phyloP scores from a whole-genome alignment of 2,113 vertebrate genomes.

The Chloroceryle aenea region DNA sequence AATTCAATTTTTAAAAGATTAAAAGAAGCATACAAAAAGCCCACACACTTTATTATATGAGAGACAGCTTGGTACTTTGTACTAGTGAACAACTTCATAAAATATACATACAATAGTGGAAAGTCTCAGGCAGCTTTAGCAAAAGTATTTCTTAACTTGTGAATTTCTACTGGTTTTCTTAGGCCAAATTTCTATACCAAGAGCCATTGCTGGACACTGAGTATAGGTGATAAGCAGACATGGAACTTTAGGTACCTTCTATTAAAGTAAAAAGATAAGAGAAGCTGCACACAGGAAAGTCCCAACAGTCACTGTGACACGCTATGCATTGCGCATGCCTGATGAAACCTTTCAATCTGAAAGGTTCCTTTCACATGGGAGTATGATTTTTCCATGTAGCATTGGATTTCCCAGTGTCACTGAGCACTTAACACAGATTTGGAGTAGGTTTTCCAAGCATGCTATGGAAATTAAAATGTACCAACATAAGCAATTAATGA shows the following conservation, averaged over 20 bases:
- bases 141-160: neutral
- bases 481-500: neutral
- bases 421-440: neutral
- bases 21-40: neutral
- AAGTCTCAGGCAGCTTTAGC: neutral
- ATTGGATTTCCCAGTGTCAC: neutral
- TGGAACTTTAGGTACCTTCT: neutral
- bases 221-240: neutral
- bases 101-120: neutral
- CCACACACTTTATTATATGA: neutral
- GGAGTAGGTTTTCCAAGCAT: neutral
- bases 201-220: neutral
- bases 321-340: accelerated
- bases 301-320: accelerated
- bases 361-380: neutral
- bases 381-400: neutral
- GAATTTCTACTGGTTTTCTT: neutral
- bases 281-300: neutral
- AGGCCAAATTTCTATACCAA: neutral
- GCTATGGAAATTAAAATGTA: neutral
- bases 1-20: neutral
- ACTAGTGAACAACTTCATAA: neutral
- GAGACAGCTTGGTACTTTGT: neutral
- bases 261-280: neutral
- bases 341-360: neutral